These are phyloP conservation scores for Drosophila repleta DNA, from an alignment of 1,140 invertebrate genomes.

Conservation along the genomic window DNA sequence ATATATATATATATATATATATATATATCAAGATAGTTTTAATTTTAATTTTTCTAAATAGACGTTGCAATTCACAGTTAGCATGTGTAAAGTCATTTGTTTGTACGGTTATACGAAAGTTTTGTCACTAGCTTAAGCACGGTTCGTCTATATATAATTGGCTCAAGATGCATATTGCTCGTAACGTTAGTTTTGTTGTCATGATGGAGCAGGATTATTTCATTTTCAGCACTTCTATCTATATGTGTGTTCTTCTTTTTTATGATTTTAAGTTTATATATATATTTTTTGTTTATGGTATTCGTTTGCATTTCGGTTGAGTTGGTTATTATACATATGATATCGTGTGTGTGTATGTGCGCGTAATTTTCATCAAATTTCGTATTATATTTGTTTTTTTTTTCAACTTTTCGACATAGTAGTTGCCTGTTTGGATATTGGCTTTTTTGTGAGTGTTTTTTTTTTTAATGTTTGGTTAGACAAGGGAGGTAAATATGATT, in stretches of 20 bases:
- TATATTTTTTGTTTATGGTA: constrained; percentile 52
- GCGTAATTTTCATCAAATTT: constrained; percentile 34
- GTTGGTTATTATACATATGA: constrained; percentile 42
- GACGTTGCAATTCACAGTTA: constrained; percentile 49
- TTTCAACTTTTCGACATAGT: constrained; percentile 40
- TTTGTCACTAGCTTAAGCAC: constrained; percentile 54
- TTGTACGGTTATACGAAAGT: constrained; percentile 68
- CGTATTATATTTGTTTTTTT: constrained; percentile 28
- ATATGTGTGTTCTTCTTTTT: constrained; percentile 32
- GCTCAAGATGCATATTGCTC: constrained; percentile 34
- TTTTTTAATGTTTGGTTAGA: constrained; percentile 18
- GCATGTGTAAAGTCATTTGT: constrained; percentile 69
- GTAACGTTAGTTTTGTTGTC: constrained; percentile 43
- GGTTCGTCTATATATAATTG: constrained; percentile 58
- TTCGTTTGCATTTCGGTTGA: constrained; percentile 75
- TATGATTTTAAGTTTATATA: constrained; percentile 32
- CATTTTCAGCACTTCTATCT: constrained; percentile 46
- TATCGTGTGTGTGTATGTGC: constrained; percentile 35
- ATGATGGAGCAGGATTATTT: background rate
- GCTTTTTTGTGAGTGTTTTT: constrained; percentile 21
- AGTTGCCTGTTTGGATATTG: constrained; percentile 35
- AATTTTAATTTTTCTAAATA: constrained; percentile 36
- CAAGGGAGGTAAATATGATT: constrained; percentile 40
- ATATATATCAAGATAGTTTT: background rate
- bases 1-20: constrained; percentile 58